Evolutionary conservation across 2,797 vertebrate genomes (phyloP), one percentile per base, ranked within the genome.

Genomic region (Melanotaenia maccullochi): DNA sequence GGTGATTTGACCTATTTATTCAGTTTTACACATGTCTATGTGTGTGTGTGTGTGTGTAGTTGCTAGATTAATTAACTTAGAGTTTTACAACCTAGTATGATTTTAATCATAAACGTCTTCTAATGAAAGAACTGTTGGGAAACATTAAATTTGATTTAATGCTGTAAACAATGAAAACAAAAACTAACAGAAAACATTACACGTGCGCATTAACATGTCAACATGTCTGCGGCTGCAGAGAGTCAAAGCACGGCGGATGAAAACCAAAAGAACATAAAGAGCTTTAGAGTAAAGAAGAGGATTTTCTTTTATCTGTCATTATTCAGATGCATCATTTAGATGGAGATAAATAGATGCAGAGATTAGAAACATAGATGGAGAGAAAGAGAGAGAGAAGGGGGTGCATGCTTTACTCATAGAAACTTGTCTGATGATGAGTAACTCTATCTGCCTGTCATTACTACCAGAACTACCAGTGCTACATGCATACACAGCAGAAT

Each of bases 371-470:
- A 40, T 65, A 7, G 51, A 56, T 14, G 4, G 44, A 59, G 9
- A 9, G 49, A 57, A 28, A 14, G 35, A 42, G n/a, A 13, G 20
- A 49, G 24, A 16, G 69, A n/a, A 30, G 33, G 44, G 32, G 12
- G n/a, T 1, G 54, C 60, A 38, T 47, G 60, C 47, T 56, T 81
- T 65, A 60, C 80, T 76, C 51, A 60, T 64, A 63, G 63, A 70
- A 68, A 65, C 70, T 69, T 70, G 67, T 72, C 72, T 51, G 32
- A n/a, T 83, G 89, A 82, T 86, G 60, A 81, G 82, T 81, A 80
- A 83, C 78, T 67, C 74, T 75, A 81, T 85, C 76, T 82, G 74
- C 75, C 65, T 70, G 79, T 88, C 82, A 70, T 89, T 79, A 78
- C 75, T 38, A 74, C 69, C 38, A 71, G 25, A 77, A 60, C 79